phyloP scores from a whole-genome alignment of 2,888 invertebrate genomes.

The Ochropleura plecta region DNA sequence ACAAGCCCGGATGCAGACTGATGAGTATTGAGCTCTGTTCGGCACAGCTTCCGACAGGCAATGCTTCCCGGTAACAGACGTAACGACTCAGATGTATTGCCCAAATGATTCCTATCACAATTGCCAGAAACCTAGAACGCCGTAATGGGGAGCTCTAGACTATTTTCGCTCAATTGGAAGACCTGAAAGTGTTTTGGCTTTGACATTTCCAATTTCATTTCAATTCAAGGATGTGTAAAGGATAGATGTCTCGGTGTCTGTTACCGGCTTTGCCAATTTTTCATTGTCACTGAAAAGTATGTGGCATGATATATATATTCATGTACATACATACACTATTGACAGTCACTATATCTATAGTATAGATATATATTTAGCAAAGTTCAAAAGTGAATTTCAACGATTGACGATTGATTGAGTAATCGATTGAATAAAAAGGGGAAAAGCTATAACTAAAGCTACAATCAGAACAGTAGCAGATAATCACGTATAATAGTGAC shows the following conservation, averaged over 20 bases:
- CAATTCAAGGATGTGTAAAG: not conserved
- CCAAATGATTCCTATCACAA: constrained; percentile 24
- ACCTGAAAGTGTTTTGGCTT: constrained; percentile 1
- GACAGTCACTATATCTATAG: too few relatives aligned
- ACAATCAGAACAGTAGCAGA: not conserved
- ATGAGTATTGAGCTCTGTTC: constrained; percentile 65
- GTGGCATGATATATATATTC: too few relatives aligned
- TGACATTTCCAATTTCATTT: constrained; percentile 25
- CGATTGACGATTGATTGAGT: not conserved
- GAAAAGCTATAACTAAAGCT: not conserved
- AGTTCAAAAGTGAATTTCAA: not conserved
- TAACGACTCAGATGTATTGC: constrained; percentile 42
- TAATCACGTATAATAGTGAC: not conserved
- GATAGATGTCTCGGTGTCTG: not conserved
- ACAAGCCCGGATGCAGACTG: constrained; percentile 65
- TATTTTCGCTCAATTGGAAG: constrained; percentile 5
- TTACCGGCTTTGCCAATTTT: not conserved
- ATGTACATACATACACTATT: too few relatives aligned
- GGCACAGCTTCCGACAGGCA: constrained; percentile 64
- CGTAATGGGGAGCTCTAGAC: not conserved
- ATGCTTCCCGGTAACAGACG: constrained; percentile 56
- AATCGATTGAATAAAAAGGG: too few relatives aligned
- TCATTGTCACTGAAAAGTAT: not conserved
- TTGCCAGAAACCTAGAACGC: not conserved
- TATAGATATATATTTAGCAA: not conserved